Evolutionary conservation across 2,113 vertebrate genomes (phyloP), one percentile per base, ranked within the genome.

Genomic region (Atlantisia rogersi): DNA sequence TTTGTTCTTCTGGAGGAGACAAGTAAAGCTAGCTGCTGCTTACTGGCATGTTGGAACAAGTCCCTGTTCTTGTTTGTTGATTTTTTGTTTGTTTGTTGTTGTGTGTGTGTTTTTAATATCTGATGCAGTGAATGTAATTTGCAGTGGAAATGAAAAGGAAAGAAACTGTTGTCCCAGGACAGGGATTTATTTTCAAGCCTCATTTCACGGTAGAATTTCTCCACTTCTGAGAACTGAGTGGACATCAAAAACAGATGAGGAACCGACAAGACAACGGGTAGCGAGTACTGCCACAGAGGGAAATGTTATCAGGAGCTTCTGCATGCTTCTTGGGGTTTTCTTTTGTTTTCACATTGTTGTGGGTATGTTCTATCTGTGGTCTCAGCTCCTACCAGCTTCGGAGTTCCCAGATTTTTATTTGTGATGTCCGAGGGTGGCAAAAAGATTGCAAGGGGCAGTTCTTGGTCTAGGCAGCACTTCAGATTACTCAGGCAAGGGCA

Each of bases 31-130:
- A 26, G 8, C 67, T 90, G 42, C 48, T 91, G 64, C 71, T 73
- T 91, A 58, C 84, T 83, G 75, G 64, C 68, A 65, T 8, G 26
- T 17, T 77, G 70, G 71, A 90, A 81, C 22, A 82, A 70, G 16
- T 86, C 83, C 71, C 64, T 86, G 12, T 67, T 83, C n/a, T 84
- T 70, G 15, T 42, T 82, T 53, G 9, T 73, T 79, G 22, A 3
- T 1, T 5, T 2, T 2, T 6, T 60, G 64, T 91, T 78, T 10
- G 35, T 35, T 35, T 35, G 35, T 35, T 35, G 35, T 60, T 39
- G 11, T 48, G 42, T 69, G 29, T 92, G 88, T 86, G 62, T 80
- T 67, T 94, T 92, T 55, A n/a, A 79, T 86, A 58, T 64, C 63
- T 28, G 28, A 44, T 76, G 20, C 19, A 37, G 21, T 78, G 46